These are phyloP conservation scores for Sminthurinus aureus DNA, from an alignment of 2,888 invertebrate genomes.

Conservation along the genomic window DNA sequence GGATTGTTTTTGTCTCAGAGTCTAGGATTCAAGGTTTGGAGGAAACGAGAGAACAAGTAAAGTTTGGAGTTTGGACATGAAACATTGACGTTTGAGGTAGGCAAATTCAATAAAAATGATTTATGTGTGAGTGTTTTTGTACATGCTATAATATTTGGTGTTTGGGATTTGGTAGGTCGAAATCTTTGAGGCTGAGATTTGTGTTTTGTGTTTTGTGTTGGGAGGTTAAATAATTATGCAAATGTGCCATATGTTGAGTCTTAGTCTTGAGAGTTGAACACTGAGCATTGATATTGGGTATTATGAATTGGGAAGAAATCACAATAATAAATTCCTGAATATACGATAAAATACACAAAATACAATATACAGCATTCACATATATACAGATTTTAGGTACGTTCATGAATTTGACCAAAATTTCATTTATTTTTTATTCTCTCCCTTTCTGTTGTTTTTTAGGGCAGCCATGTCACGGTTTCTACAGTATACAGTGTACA, in stretches of 20 bases:
- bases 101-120: neutral
- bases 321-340: constrained; percentile 11
- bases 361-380: neutral
- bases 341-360: neutral
- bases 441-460: constrained; percentile 21
- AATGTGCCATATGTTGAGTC: constrained; percentile 33
- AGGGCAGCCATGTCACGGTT: constrained; percentile 39
- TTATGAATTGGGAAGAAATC: neutral
- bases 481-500: too few relatives aligned
- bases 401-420: constrained; percentile 29
- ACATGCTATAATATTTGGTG: neutral
- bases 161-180: too few relatives aligned
- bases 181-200: too few relatives aligned
- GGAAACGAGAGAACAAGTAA: too few relatives aligned
- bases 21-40: too few relatives aligned
- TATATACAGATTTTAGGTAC: neutral
- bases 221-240: constrained; percentile 33
- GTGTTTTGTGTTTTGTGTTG: neutral
- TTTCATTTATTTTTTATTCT: constrained; percentile 31
- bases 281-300: neutral
- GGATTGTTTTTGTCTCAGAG: too few relatives aligned
- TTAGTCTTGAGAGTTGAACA: too few relatives aligned
- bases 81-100: too few relatives aligned
- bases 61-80: neutral
- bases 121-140: neutral